Conservation (phyloP, 2,888 invertebrate species). For the Andrena trimmerana region DNA sequence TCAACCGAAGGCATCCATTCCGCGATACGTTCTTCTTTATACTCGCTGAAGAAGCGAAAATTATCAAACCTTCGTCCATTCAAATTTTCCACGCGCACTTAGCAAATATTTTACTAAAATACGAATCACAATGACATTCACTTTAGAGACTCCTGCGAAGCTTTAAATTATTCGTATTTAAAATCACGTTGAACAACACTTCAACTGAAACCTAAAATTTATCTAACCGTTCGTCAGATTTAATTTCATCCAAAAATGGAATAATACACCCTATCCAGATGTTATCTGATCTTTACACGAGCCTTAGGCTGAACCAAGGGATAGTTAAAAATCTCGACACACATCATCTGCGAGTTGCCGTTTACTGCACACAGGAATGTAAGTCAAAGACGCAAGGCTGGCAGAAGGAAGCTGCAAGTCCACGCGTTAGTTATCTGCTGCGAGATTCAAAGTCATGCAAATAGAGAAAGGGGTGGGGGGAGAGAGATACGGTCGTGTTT, state of each 20-base stretch:
- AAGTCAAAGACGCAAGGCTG: conserved; percentile 19
- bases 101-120: too few relatives aligned
- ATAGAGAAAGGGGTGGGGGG: conserved; percentile 79
- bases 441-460: conserved; percentile 84
- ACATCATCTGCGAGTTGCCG: neutral
- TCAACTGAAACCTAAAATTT: too few relatives aligned
- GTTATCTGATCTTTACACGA: neutral
- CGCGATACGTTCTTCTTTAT: too few relatives aligned
- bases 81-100: too few relatives aligned
- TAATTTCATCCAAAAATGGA: neutral
- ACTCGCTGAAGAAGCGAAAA: too few relatives aligned
- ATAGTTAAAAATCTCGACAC: conserved; percentile 23
- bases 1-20: too few relatives aligned
- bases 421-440: conserved; percentile 76
- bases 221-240: too few relatives aligned
- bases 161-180: too few relatives aligned
- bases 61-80: too few relatives aligned
- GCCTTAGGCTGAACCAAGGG: neutral
- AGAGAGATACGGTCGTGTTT: conserved; percentile 76
- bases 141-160: too few relatives aligned
- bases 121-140: too few relatives aligned
- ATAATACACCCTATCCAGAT: neutral
- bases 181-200: too few relatives aligned
- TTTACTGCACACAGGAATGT: conserved; percentile 1
- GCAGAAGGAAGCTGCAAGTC: conserved; percentile 41